phyloP scores from a whole-genome alignment of 2,797 vertebrate genomes.

The Sebastes dallii region DNA sequence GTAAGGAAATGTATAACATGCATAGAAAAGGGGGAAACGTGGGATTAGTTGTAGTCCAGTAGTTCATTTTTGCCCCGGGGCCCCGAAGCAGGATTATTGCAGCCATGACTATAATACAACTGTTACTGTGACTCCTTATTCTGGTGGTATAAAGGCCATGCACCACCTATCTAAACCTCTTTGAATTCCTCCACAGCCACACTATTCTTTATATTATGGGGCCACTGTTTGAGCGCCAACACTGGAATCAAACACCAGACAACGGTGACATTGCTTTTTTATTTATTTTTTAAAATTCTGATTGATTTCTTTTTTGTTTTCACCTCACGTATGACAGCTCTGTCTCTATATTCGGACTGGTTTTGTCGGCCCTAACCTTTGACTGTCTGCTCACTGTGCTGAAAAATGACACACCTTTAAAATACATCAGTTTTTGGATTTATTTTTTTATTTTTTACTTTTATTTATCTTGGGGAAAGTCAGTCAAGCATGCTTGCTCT shows the following conservation, averaged over 20 bases:
- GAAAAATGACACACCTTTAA: constrained; percentile 22
- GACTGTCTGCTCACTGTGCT: constrained; percentile 13
- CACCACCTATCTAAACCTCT: background rate
- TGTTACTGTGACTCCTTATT: background rate
- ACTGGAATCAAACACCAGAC: background rate
- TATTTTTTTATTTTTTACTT: background rate
- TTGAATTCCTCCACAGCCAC: background rate
- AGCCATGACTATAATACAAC: background rate
- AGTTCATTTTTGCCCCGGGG: background rate
- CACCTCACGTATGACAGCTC: background rate
- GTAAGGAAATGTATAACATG: background rate
- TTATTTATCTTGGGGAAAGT: constrained; percentile 42
- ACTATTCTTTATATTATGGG: background rate
- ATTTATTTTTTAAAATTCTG: background rate
- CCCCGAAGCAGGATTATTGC: background rate
- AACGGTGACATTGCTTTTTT: background rate
- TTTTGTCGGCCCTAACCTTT: constrained; percentile 28
- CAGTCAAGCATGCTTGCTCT: constrained; percentile 25
- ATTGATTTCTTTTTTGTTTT: background rate
- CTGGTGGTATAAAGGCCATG: background rate
- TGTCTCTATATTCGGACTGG: background rate
- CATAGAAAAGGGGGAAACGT: background rate
- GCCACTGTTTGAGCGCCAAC: background rate
- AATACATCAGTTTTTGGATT: background rate
- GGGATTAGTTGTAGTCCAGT: background rate